Percentiles rank a stretch among this genome's conserved stretches.
Conservation (phyloP, 1,140 invertebrate genomes). For the Leucophenga varia region DNA sequence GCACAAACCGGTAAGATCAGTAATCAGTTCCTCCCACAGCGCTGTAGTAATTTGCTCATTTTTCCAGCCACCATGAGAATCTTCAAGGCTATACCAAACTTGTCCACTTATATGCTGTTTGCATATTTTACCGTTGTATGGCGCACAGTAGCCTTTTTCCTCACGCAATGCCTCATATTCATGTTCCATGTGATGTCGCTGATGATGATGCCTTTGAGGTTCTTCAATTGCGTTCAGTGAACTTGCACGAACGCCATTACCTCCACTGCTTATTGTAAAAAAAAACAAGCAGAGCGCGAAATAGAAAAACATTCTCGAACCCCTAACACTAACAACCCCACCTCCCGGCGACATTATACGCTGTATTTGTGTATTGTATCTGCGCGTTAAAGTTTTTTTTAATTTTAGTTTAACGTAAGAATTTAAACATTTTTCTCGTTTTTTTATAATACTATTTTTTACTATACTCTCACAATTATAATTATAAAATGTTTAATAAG, state of each 20-base stretch:
- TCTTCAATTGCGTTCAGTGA: slow-evolving; percentile 38
- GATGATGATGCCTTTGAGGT: slow-evolving; percentile 37
- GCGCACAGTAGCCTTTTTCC: slow-evolving; percentile 74
- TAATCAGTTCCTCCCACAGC: slow-evolving; percentile 84
- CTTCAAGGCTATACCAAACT: slow-evolving; percentile 78
- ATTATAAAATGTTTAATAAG: too few relatives aligned
- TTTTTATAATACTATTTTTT: neutral
- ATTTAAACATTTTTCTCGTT: slow-evolving; percentile 5
- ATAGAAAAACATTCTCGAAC: slow-evolving; percentile 8
- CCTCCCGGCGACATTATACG: slow-evolving; percentile 13
- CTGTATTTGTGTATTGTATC: slow-evolving; percentile 30
- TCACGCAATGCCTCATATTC: slow-evolving; percentile 19
- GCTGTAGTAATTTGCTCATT: slow-evolving; percentile 82
- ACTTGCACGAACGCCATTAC: slow-evolving; percentile 30
- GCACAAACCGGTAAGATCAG: slow-evolving; percentile 77
- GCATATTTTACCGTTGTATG: slow-evolving; percentile 87
- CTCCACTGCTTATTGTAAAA: slow-evolving; percentile 23
- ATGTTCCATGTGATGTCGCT: slow-evolving; percentile 31
- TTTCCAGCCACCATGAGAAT: slow-evolving; percentile 69
- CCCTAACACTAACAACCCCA: slow-evolving; percentile 9
- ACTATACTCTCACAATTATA: too few relatives aligned
- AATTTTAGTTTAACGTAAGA: slow-evolving; percentile 16
- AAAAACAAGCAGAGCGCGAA: slow-evolving; percentile 39
- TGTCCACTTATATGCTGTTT: slow-evolving; percentile 74
- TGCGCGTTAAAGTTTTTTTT: slow-evolving; percentile 18